phyloP scores from a whole-genome alignment of 1,140 invertebrate species.

The Trachymyrmex septentrionalis region DNA sequence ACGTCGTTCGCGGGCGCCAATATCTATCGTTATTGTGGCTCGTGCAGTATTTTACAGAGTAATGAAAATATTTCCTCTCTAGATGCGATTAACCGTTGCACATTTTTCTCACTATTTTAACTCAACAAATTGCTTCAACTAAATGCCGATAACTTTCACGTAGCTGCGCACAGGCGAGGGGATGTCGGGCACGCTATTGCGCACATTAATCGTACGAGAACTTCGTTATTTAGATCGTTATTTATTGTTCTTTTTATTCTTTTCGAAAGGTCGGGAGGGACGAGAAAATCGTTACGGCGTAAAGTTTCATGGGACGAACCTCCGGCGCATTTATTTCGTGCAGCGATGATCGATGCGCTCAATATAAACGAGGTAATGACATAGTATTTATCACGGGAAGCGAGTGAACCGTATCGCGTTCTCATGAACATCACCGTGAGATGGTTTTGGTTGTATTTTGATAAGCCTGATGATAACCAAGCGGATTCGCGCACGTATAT shows the following conservation, averaged over 20 bases:
- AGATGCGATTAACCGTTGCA: slow-evolving; percentile 46
- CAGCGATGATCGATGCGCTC: slow-evolving; percentile 46
- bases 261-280: not conserved
- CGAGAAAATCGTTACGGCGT: slow-evolving; percentile 46
- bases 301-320: slow-evolving; percentile 35
- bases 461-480: slow-evolving; percentile 55
- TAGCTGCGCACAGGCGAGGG: slow-evolving; percentile 1
- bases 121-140: slow-evolving; percentile 53
- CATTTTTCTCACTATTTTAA: slow-evolving; percentile 40
- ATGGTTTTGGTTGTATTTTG: slow-evolving; percentile 47
- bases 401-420: not conserved
- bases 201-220: slow-evolving; percentile 48
- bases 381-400: slow-evolving; percentile 48
- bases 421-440: not conserved
- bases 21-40: slow-evolving; percentile 32
- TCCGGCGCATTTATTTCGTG: slow-evolving; percentile 36
- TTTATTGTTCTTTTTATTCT: slow-evolving; percentile 57
- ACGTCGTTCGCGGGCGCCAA: slow-evolving; percentile 17
- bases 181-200: slow-evolving; percentile 24
- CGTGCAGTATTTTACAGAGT: slow-evolving; percentile 36
- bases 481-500: slow-evolving; percentile 40
- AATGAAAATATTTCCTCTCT: slow-evolving; percentile 60
- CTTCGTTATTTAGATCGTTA: slow-evolving; percentile 63
- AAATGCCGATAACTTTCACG: slow-evolving; percentile 55
- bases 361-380: slow-evolving; percentile 57